Evolutionary conservation across 2,888 invertebrate species (phyloP).

Genomic region (Pollenia angustigena): DNA sequence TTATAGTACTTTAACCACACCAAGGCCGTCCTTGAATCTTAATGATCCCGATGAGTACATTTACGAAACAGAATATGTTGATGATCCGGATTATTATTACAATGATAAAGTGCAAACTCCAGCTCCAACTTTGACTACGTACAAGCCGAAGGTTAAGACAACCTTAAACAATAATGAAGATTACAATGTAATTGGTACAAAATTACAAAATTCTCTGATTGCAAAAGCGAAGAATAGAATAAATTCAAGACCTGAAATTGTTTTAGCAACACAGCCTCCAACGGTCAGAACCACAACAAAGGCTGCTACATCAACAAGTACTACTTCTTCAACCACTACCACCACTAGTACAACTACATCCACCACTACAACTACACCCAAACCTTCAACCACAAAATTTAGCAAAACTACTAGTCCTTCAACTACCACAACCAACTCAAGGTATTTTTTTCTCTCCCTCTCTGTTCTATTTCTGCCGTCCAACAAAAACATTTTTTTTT

Average conservation of each 20-base stretch:
- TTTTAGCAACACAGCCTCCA: constrained; percentile 75
- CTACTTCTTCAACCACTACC: constrained; percentile 78
- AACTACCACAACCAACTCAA: constrained; percentile 74
- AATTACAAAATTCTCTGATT: constrained; percentile 52
- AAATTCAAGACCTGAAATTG: constrained; percentile 75
- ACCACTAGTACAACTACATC: constrained; percentile 83
- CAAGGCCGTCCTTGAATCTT: constrained; percentile 40
- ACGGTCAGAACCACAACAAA: constrained; percentile 85
- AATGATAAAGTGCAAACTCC: constrained; percentile 55
- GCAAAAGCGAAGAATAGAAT: constrained; percentile 47
- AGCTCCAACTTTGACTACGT: constrained; percentile 38
- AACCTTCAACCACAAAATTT: constrained; percentile 79
- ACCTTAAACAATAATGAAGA: constrained; percentile 74
- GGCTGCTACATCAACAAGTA: constrained; percentile 85
- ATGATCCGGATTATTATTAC: constrained; percentile 76
- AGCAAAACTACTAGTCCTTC: constrained; percentile 71
- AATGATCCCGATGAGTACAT: constrained; percentile 75
- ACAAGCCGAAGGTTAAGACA: constrained; percentile 34
- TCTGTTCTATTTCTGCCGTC: constrained; percentile 18
- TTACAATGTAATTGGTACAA: constrained; percentile 77
- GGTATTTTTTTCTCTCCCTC: constrained; percentile 69
- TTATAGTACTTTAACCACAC: constrained; percentile 77
- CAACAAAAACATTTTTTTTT: background rate
- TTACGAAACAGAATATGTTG: constrained; percentile 76
- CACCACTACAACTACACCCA: constrained; percentile 85